phyloP scores from a whole-genome alignment of 2,113 vertebrate species.

The Brachyhypopomus occidentalis region DNA sequence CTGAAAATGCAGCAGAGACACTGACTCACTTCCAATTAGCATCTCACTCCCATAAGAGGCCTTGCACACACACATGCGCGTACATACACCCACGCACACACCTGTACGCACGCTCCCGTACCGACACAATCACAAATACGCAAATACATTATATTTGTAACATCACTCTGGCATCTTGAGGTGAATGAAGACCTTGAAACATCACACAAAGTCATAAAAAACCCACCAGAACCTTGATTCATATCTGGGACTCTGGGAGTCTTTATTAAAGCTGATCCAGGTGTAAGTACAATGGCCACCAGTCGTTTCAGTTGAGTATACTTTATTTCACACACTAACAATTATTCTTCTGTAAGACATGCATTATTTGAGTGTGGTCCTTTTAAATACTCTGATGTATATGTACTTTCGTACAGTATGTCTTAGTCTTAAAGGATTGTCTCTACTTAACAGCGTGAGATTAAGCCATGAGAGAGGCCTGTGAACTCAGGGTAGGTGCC shows the following conservation, averaged over 20 bases:
- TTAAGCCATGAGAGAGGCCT: constrained; percentile 10
- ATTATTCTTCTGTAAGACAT: background rate
- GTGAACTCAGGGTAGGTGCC: constrained; percentile 23
- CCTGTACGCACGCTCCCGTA: background rate
- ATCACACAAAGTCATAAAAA: background rate
- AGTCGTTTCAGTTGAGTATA: too few species aligned
- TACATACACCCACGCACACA: constrained; percentile 19
- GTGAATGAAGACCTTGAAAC: constrained; percentile 8
- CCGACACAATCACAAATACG: too few species aligned
- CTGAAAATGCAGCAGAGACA: constrained; percentile 81
- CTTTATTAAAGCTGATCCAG: background rate
- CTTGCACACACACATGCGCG: constrained; percentile 7
- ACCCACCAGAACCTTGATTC: background rate
- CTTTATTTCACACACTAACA: too few species aligned
- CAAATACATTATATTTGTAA: background rate
- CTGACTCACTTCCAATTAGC: constrained; percentile 82
- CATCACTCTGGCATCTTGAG: constrained; percentile 10
- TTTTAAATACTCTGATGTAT: constrained; percentile 7
- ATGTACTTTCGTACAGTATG: constrained; percentile 20
- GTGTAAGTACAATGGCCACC: background rate
- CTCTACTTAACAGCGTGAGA: constrained; percentile 49
- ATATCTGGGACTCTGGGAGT: background rate
- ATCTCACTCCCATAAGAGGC: constrained; percentile 71
- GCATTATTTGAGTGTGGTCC: constrained; percentile 1
- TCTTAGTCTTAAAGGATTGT: constrained; percentile 33